Conservation (phyloP, 2,888 invertebrate species). For the Pegoplata infirma region DNA sequence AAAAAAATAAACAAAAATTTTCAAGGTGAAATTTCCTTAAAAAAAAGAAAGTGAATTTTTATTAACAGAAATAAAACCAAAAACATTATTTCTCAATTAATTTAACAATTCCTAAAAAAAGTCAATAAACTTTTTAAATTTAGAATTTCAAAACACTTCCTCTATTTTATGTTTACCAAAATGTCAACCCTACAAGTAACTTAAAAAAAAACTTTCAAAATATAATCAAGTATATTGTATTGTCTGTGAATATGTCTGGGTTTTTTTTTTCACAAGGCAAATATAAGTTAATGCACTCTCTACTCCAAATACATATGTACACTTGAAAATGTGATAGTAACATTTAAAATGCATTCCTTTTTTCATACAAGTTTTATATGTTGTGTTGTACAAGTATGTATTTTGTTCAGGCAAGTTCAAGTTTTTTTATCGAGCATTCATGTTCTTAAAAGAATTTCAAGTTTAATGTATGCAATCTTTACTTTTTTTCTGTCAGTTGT, state of each 20-base stretch:
- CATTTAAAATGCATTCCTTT: conserved; percentile 5
- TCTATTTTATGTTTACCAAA: neutral
- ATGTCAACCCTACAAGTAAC: neutral
- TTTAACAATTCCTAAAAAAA: conserved; percentile 1
- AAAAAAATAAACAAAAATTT: conserved; percentile 14
- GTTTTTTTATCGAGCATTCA: conserved; percentile 12
- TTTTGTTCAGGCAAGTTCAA: conserved; percentile 44
- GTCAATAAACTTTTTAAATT: conserved; percentile 13
- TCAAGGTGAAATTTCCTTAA: conserved; percentile 48
- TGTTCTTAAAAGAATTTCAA: conserved; percentile 47
- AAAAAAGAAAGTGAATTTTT: conserved; percentile 45
- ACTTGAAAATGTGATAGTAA: conserved; percentile 11
- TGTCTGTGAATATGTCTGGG: conserved; percentile 21
- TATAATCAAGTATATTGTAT: neutral
- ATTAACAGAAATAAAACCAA: neutral
- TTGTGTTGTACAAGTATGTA: neutral
- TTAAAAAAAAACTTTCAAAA: neutral
- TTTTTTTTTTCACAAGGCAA: neutral
- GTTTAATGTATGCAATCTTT: conserved; percentile 54
- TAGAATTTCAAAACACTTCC: neutral
- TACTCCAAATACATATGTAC: neutral
- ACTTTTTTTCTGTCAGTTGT: no score
- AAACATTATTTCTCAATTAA: neutral
- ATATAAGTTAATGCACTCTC: neutral
- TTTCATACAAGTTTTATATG: neutral